A percentile compares a stretch with the other conserved stretches of the same genome.
Conservation (phyloP, 2,113 vertebrate genomes). For the Neotragus pygmaeus region DNA sequence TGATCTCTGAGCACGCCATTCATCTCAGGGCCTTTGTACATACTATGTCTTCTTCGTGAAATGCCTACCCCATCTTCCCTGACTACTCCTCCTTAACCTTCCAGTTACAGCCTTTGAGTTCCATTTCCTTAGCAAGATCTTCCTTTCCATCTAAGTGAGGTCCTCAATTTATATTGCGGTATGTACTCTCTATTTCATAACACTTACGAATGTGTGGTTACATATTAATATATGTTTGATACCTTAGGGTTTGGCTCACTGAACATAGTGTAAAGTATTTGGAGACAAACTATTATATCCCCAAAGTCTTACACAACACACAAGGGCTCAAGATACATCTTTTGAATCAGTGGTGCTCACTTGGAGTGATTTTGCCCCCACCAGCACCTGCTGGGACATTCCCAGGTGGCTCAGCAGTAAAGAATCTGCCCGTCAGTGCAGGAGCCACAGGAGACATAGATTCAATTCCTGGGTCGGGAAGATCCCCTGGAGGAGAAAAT, state of each 20-base stretch:
- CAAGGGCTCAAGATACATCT: not conserved
- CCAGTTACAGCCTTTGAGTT: not conserved
- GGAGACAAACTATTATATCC: not conserved
- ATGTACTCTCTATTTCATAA: not conserved
- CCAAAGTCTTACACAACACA: not conserved
- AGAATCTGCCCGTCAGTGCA: not conserved
- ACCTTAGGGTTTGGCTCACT: not conserved
- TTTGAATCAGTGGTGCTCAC: not conserved
- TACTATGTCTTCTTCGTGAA: not conserved
- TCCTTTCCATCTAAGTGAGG: not conserved
- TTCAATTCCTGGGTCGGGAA: too few relatives aligned
- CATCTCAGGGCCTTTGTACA: not conserved
- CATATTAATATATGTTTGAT: not conserved
- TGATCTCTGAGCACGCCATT: not conserved
- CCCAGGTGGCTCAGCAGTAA: not conserved
- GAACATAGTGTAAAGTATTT: not conserved
- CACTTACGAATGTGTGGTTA: not conserved
- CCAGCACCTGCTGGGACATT: not conserved
- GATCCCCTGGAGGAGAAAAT: not conserved
- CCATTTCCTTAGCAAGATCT: not conserved
- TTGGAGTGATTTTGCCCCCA: not conserved
- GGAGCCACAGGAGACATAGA: too few relatives aligned
- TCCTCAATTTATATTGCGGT: not conserved
- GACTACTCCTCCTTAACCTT: not conserved
- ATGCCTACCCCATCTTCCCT: not conserved